A percentile compares a stretch with the other conserved stretches of the same genome.
Conservation (phyloP, 2,888 invertebrate genomes). For the Agelastica alni region DNA sequence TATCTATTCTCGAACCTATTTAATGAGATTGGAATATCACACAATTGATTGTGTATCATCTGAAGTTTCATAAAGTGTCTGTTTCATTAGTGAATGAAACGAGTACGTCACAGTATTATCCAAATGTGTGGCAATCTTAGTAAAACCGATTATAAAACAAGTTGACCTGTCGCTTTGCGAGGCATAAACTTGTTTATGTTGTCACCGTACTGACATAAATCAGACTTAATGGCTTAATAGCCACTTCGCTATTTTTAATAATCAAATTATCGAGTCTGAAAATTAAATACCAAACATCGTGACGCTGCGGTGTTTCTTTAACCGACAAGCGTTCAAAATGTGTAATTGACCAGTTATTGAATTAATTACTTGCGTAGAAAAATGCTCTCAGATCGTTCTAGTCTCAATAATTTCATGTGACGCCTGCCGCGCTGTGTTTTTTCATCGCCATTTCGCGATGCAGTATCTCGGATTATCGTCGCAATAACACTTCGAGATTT, state of each 20-base stretch:
- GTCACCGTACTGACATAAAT: constrained; percentile 12
- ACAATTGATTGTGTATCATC: too few relatives aligned
- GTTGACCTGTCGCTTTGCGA: too few relatives aligned
- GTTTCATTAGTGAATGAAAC: background rate
- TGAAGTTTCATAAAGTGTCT: too few relatives aligned
- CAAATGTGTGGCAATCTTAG: too few relatives aligned
- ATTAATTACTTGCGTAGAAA: constrained; percentile 11
- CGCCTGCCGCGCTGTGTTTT: constrained; percentile 5
- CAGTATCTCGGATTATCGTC: too few relatives aligned
- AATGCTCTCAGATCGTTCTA: constrained; percentile 9
- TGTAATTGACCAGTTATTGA: constrained; percentile 11
- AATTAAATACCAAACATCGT: constrained; percentile 6
- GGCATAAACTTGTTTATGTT: too few relatives aligned
- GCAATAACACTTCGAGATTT: too few relatives aligned
- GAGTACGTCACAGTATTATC: background rate
- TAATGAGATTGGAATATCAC: too few relatives aligned
- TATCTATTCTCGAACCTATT: too few relatives aligned
- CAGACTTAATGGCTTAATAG: constrained; percentile 1
- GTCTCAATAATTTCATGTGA: constrained; percentile 16
- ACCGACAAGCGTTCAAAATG: constrained; percentile 7
- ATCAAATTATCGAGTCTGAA: constrained; percentile 9
- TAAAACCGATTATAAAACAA: too few relatives aligned
- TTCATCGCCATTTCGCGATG: too few relatives aligned
- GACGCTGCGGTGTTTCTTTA: constrained; percentile 13
- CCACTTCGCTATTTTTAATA: background rate